A percentile compares a stretch with the other conserved stretches of the same genome.
Conservation (phyloP, 2,797 vertebrate genomes). For the Parauchenoglanis ngamensis region DNA sequence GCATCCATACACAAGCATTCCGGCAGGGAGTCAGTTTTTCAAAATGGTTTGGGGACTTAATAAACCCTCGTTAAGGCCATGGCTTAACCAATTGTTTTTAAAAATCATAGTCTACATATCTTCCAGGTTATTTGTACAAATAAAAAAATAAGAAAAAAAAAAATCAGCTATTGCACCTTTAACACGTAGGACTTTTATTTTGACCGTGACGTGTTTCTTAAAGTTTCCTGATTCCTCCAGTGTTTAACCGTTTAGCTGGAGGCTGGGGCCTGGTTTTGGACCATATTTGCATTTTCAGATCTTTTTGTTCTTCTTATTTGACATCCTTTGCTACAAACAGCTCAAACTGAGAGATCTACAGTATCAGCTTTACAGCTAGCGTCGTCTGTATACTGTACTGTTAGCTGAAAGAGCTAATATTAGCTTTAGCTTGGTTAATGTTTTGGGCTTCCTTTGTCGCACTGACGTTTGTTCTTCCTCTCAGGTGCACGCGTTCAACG, state of each 20-base stretch:
- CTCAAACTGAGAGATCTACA: background rate
- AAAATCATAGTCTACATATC: background rate
- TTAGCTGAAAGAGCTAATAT: background rate
- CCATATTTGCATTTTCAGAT: background rate
- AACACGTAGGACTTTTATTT: background rate
- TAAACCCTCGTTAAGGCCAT: background rate
- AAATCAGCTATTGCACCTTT: background rate
- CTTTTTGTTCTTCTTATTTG: background rate
- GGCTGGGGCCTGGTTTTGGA: constrained; percentile 24
- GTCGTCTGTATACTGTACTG: background rate
- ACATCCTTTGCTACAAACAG: background rate
- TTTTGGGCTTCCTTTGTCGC: constrained; percentile 28
- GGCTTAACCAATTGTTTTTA: background rate
- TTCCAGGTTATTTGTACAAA: background rate
- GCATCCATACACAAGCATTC: background rate
- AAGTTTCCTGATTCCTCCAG: background rate
- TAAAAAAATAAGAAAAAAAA: background rate
- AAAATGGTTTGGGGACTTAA: background rate
- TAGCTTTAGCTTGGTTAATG: background rate
- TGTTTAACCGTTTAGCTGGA: constrained; percentile 7
- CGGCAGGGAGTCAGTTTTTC: background rate
- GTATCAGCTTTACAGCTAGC: background rate
- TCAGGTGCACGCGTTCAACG: background rate
- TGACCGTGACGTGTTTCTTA: background rate
- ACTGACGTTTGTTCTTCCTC: background rate